A percentile compares a stretch with the other conserved stretches of the same genome.
phyloP scores from a whole-genome alignment of 2,113 vertebrate species.

The Poeciliopsis retropinna region DNA sequence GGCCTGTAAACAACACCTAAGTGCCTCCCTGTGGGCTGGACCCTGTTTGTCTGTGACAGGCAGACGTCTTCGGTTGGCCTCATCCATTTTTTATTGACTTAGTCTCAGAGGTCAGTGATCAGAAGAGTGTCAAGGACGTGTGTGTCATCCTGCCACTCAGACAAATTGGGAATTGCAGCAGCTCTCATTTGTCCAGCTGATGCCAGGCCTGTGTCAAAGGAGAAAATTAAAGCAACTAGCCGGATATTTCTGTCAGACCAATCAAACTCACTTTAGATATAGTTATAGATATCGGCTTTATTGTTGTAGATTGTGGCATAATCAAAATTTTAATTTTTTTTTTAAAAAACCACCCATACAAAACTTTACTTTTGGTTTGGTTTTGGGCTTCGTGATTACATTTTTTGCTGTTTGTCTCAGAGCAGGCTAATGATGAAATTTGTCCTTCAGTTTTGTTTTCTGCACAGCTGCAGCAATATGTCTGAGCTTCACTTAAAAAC shows the following conservation, averaged over 20 bases:
- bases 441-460: not conserved
- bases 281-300: not conserved
- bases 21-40: slow-evolving; percentile 1
- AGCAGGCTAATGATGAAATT: not conserved
- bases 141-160: slow-evolving; percentile 48
- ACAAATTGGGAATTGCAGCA: slow-evolving; percentile 37
- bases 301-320: not conserved
- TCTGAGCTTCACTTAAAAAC: not conserved
- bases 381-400: not conserved
- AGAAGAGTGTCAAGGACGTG: slow-evolving; percentile 44
- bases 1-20: slow-evolving; percentile 2
- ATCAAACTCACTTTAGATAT: not conserved
- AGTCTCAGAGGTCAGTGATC: slow-evolving; percentile 48
- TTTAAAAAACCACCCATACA: not conserved
- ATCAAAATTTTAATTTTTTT: too few species aligned
- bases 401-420: not conserved
- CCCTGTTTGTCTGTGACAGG: slow-evolving; percentile 21
- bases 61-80: slow-evolving; percentile 7
- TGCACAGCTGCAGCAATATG: not conserved
- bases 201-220: slow-evolving; percentile 18
- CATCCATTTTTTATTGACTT: not conserved
- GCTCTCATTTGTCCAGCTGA: slow-evolving; percentile 34
- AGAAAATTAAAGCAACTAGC: slow-evolving; percentile 5
- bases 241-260: not conserved
- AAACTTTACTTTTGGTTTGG: not conserved